phyloP scores from a whole-genome alignment of 1,140 invertebrate genomes.

The Formica selysi region DNA sequence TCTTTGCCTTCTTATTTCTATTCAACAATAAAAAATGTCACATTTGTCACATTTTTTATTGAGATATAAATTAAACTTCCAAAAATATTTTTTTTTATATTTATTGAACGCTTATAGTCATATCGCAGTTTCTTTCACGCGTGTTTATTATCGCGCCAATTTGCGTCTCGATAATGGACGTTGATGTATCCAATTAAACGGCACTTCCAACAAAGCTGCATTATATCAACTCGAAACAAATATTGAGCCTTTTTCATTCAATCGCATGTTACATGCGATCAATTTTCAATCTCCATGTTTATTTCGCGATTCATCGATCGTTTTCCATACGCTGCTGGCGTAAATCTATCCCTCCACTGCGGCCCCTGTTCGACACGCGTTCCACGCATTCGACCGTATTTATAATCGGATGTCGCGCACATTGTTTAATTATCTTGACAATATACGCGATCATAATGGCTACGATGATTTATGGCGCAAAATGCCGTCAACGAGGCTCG shows the following conservation, averaged over 20 bases:
- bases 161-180: constrained; percentile 39
- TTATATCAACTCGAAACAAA: constrained; percentile 39
- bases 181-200: constrained; percentile 55
- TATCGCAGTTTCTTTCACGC: constrained; percentile 11
- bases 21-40: neutral
- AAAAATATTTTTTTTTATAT: neutral
- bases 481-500: constrained; percentile 12
- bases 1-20: neutral
- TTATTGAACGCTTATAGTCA: neutral
- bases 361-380: neutral
- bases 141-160: constrained; percentile 32
- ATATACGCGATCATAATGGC: constrained; percentile 60
- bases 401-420: constrained; percentile 51
- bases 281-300: constrained; percentile 50
- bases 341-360: neutral
- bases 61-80: neutral
- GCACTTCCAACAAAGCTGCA: constrained; percentile 22
- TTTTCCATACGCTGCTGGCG: neutral
- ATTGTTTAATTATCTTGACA: constrained; percentile 71
- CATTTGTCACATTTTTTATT: neutral
- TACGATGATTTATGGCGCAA: constrained; percentile 62
- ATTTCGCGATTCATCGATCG: constrained; percentile 42
- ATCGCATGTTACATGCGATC: neutral
- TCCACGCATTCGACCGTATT: constrained; percentile 44
- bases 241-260: constrained; percentile 11